Percentiles rank a stretch among this genome's conserved stretches.
phyloP scores from a whole-genome alignment of 1,140 invertebrate species.

The Palaemon carinicauda region DNA sequence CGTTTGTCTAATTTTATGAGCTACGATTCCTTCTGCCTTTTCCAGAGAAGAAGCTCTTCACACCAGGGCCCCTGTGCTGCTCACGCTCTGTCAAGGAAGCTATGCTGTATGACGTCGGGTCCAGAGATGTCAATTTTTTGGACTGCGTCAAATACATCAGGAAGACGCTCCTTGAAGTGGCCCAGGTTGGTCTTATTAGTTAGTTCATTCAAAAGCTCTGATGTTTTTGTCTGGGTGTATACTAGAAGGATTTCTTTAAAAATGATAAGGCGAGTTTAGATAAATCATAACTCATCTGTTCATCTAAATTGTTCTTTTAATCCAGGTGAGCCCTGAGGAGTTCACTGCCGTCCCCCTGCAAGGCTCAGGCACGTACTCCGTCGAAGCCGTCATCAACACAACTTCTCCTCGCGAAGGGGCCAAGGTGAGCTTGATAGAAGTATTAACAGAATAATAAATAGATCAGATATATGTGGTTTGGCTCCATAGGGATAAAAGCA shows the following conservation, averaged over 20 bases:
- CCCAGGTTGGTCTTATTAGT: slow-evolving; percentile 62
- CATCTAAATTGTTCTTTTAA: not conserved
- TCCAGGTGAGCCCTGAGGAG: slow-evolving; percentile 52
- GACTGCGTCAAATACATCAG: slow-evolving; percentile 65
- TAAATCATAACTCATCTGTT: no score
- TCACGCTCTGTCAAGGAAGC: slow-evolving; percentile 65
- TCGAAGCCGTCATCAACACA: slow-evolving; percentile 67
- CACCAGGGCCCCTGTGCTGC: slow-evolving; percentile 68
- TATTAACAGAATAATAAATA: not conserved
- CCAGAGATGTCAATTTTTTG: slow-evolving; percentile 67
- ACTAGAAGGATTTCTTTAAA: no score
- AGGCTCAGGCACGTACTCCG: slow-evolving; percentile 68
- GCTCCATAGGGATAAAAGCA: no score
- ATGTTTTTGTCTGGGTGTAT: no score
- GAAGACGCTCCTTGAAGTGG: slow-evolving; percentile 64
- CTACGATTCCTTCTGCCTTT: not conserved
- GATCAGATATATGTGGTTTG: not conserved
- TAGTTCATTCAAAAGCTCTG: not conserved
- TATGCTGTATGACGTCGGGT: slow-evolving; percentile 67
- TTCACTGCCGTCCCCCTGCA: slow-evolving; percentile 67
- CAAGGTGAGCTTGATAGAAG: slow-evolving; percentile 63
- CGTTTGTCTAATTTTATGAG: not conserved
- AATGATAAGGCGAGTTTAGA: no score
- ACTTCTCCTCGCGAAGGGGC: slow-evolving; percentile 61
- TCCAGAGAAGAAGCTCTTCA: slow-evolving; percentile 66